A percentile compares a stretch with the other conserved stretches of the same genome.
phyloP scores from a whole-genome alignment of 2,888 invertebrate genomes.

The Notocelia uddmanniana region DNA sequence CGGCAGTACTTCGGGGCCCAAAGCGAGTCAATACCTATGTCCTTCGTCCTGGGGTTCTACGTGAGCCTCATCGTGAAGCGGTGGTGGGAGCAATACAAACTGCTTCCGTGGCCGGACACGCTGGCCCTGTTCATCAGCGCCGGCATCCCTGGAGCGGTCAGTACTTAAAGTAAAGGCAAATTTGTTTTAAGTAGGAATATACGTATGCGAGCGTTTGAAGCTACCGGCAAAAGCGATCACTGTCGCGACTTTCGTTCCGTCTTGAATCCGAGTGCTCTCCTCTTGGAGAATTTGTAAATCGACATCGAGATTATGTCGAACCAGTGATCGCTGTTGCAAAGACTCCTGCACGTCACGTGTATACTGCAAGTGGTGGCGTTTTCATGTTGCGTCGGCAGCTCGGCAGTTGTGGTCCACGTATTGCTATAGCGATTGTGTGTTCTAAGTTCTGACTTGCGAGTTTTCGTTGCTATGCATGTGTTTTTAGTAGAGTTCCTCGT shows the following conservation, averaged over 20 bases:
- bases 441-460: not conserved
- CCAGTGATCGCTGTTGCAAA: not conserved
- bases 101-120: slow-evolving; percentile 97
- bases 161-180: slow-evolving; percentile 78
- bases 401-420: not conserved
- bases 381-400: not conserved
- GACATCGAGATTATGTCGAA: no score
- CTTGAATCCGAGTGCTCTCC: no score
- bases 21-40: slow-evolving; percentile 96
- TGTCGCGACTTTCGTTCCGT: no score
- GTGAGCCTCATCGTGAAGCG: slow-evolving; percentile 96
- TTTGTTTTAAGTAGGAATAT: slow-evolving; percentile 53
- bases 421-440: slow-evolving; percentile 5
- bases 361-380: not conserved
- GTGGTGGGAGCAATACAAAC: slow-evolving; percentile 98
- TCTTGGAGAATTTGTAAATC: no score
- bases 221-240: not conserved
- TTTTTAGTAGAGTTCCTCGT: not conserved
- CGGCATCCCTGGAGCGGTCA: slow-evolving; percentile 95
- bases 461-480: not conserved
- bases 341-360: no score
- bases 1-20: slow-evolving; percentile 94
- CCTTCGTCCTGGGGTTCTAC: slow-evolving; percentile 98
- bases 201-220: slow-evolving; percentile 16
- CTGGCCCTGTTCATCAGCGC: slow-evolving; percentile 96